Conservation (phyloP, 2,888 invertebrate species). For the Diaprepes abbreviatus region DNA sequence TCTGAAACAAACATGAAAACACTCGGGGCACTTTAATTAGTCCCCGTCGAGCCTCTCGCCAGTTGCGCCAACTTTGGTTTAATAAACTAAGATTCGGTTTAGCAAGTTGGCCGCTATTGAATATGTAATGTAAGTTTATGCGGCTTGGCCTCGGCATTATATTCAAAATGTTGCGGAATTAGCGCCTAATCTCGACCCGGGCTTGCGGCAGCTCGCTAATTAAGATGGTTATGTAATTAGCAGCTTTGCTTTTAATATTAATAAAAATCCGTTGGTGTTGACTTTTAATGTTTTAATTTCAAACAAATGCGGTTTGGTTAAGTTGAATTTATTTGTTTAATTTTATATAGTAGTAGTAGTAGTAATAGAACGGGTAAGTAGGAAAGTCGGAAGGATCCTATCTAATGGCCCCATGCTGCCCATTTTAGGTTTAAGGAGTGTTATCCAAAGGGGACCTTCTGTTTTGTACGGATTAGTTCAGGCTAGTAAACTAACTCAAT, state of each 20-base stretch:
- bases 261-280: background rate
- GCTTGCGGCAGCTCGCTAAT: conserved; percentile 1
- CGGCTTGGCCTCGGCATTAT: conserved; percentile 22
- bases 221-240: conserved; percentile 21
- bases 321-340: background rate
- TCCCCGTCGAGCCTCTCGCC: background rate
- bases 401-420: no score
- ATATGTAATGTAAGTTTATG: conserved; percentile 31
- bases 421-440: no score
- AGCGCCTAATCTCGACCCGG: conserved; percentile 7
- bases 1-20: no score
- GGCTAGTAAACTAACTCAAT: no score
- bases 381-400: no score
- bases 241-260: conserved; percentile 8
- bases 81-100: conserved; percentile 37
- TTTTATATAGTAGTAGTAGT: no score
- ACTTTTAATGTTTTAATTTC: background rate
- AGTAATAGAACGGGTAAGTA: no score
- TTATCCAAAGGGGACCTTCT: no score
- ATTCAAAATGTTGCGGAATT: conserved; percentile 27
- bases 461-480: no score
- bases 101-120: conserved; percentile 35
- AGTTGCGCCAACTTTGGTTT: conserved; percentile 33
- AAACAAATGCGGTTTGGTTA: background rate
- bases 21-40: background rate